A percentile compares a stretch with the other conserved stretches of the same genome.
Conservation (phyloP, 2,797 vertebrate species). For the Limosa lapponica region DNA sequence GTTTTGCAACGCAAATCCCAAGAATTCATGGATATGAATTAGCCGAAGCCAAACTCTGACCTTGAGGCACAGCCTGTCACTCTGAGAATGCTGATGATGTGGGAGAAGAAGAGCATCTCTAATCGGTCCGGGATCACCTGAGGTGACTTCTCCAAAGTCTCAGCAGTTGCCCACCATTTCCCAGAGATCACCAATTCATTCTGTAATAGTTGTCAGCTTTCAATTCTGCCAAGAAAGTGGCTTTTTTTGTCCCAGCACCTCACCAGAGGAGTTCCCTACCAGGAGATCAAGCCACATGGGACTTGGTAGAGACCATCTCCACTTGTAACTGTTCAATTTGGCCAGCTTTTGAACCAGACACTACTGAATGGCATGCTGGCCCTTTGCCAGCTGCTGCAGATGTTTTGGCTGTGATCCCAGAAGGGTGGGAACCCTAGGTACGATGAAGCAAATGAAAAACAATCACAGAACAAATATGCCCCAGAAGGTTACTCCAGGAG, state of each 20-base stretch:
- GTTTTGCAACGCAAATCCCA: neutral
- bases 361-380: neutral
- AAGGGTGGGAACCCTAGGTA: neutral
- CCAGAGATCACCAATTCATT: neutral
- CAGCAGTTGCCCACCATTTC: neutral
- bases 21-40: neutral
- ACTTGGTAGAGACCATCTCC: neutral
- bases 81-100: neutral
- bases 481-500: neutral
- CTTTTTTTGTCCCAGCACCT: neutral
- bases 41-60: neutral
- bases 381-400: neutral
- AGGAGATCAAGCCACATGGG: neutral
- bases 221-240: neutral
- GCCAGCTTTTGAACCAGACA: neutral
- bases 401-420: neutral
- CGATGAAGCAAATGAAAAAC: neutral
- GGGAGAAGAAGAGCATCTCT: neutral
- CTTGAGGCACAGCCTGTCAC: neutral
- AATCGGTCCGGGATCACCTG: neutral
- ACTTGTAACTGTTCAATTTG: neutral
- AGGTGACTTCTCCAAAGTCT: neutral
- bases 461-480: neutral
- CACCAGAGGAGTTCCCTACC: neutral
- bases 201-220: neutral